A percentile compares a stretch with the other conserved stretches of the same genome.
phyloP scores from a whole-genome alignment of 2,888 invertebrate genomes.

The Drosophila phalerata region DNA sequence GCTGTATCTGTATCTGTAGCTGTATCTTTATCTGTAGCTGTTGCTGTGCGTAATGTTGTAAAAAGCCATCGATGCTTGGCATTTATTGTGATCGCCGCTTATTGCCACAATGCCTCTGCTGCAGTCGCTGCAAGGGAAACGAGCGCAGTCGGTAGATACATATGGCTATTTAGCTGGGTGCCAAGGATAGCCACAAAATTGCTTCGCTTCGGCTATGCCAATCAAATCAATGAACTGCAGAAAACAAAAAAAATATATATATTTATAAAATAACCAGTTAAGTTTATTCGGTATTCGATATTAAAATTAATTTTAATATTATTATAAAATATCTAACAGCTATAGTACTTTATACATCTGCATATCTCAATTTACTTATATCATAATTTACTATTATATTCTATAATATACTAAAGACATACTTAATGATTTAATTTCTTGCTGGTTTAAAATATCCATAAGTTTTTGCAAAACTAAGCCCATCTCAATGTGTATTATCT shows the following conservation, averaged over 20 bases:
- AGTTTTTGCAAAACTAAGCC: too few species aligned
- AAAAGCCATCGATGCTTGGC: slow-evolving; percentile 75
- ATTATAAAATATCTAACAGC: too few species aligned
- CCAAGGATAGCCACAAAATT: slow-evolving; percentile 59
- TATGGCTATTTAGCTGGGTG: slow-evolving; percentile 19
- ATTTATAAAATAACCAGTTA: too few species aligned
- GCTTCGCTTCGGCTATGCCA: slow-evolving; percentile 8
- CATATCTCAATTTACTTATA: too few species aligned
- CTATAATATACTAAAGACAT: too few species aligned
- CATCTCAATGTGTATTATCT: too few species aligned
- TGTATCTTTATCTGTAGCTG: slow-evolving; percentile 15
- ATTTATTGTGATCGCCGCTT: slow-evolving; percentile 76
- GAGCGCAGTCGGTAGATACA: slow-evolving; percentile 28
- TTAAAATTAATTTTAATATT: too few species aligned
- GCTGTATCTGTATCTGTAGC: neutral
- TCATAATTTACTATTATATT: too few species aligned
- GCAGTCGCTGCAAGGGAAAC: slow-evolving; percentile 34
- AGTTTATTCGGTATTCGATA: too few species aligned
- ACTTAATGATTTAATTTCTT: too few species aligned
- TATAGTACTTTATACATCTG: too few species aligned
- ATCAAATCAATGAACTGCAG: slow-evolving; percentile 8
- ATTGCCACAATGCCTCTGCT: slow-evolving; percentile 26
- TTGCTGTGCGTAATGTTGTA: slow-evolving; percentile 59
- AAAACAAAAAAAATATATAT: neutral
- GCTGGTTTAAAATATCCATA: too few species aligned